Base-by-base conservation (phyloP, 2,888 invertebrate species). In the Folsomia manolachei region DNA sequence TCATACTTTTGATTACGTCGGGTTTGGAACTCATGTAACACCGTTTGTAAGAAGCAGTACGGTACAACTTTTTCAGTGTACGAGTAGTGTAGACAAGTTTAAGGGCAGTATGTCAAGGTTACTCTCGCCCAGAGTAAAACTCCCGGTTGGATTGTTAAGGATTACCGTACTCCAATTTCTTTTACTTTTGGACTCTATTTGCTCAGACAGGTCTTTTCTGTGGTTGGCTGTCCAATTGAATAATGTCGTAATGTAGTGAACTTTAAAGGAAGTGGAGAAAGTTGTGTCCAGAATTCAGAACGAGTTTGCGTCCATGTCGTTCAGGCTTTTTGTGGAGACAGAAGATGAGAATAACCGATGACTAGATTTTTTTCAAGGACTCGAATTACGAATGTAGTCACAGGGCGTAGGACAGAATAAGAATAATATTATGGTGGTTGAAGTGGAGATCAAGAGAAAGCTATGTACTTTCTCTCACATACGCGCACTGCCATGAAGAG, bases 41-140 rank as follows among this genome's bases (percentile, higher is more conserved):
- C 39, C 39, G 39, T 39, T 39, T 14, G 39, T 39, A 9, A 4
- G 4, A 14, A 14, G 39, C 4, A 4, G 39, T 9, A 39, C 39
- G 39, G n/a, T n/a, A n/a, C n/a, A n/a, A n/a, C n/a, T n/a, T n/a
- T n/a, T n/a, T n/a, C n/a, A n/a, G n/a, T n/a, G n/a, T n/a, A n/a
- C n/a, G n/a, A n/a, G n/a, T n/a, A n/a, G n/a, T 39, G 39, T 14
- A 9, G 4, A 9, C 39, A 39, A 39, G 39, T 39, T 39, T 39
- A 4, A 39, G 39, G 39, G 39, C 52, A 66, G 66, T 66, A 51
- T 18, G 66, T 66, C 66, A 66, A 66, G 66, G 66, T 66, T 66
- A 52, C 66, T 66, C 51, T 14, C 39, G 7, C 14, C 14, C 39
- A 4, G 14, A 4, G 39, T n/a, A n/a, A n/a, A n/a, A n/a, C n/a